Evolutionary conservation across 1,140 invertebrate species (phyloP).

Genomic region (Metopolophium dirhodum): DNA sequence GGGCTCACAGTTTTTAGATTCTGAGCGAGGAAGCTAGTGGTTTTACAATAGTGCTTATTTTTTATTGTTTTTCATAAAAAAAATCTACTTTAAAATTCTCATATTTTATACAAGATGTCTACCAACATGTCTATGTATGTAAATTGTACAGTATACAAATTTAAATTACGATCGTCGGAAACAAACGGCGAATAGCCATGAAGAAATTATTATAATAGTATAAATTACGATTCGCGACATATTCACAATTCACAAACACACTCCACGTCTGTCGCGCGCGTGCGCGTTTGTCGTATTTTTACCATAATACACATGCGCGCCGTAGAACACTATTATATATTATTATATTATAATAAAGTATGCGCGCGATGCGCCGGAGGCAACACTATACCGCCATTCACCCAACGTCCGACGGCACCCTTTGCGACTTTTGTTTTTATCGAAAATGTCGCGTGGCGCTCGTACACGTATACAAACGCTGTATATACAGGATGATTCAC

Average conservation of each 20-base stretch:
- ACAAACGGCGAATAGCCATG: too few relatives aligned
- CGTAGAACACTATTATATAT: neutral
- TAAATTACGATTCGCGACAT: neutral
- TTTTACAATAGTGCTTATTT: too few relatives aligned
- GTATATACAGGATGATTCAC: neutral
- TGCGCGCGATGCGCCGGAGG: neutral
- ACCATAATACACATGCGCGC: neutral
- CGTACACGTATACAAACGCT: neutral
- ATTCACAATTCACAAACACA: neutral
- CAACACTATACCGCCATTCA: neutral
- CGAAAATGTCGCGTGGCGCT: neutral
- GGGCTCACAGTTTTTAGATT: too few relatives aligned
- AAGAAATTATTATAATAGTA: neutral
- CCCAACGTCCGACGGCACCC: neutral
- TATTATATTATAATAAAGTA: constrained; percentile 3
- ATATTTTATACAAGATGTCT: too few relatives aligned
- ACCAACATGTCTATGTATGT: too few relatives aligned
- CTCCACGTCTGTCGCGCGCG: too few relatives aligned
- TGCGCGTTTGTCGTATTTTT: neutral
- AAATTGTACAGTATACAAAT: too few relatives aligned
- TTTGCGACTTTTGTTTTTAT: neutral
- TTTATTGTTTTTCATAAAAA: too few relatives aligned
- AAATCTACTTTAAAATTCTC: too few relatives aligned
- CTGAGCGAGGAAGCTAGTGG: too few relatives aligned
- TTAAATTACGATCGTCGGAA: too few relatives aligned